Conservation (phyloP, 2,888 invertebrate genomes). For the Mesorhabditis spiculigera region DNA sequence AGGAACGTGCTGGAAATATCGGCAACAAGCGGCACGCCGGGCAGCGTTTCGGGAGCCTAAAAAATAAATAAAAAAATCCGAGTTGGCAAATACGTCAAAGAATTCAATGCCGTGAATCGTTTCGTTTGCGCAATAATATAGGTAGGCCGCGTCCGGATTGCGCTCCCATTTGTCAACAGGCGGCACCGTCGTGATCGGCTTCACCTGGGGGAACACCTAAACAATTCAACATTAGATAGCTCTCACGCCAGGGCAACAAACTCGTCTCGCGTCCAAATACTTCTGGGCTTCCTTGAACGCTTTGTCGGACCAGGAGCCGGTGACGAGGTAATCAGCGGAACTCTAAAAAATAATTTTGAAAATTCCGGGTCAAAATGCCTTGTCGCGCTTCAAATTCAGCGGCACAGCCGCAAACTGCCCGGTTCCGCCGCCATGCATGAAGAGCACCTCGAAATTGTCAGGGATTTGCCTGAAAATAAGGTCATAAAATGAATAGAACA, state of each 20-base stretch:
- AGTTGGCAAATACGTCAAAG: slow-evolving; percentile 17
- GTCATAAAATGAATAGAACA: background rate
- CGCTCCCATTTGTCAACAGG: slow-evolving; percentile 39
- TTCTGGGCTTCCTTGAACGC: slow-evolving; percentile 92
- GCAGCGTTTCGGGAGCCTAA: slow-evolving; percentile 58
- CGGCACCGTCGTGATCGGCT: slow-evolving; percentile 46
- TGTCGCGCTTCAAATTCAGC: slow-evolving; percentile 70
- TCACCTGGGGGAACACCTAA: slow-evolving; percentile 37
- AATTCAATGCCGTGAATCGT: slow-evolving; percentile 81
- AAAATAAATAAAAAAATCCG: slow-evolving; percentile 3
- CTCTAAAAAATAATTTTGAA: slow-evolving; percentile 14
- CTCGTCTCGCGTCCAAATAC: slow-evolving; percentile 79
- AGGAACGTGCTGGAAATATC: slow-evolving; percentile 98
- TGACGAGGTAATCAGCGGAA: slow-evolving; percentile 62
- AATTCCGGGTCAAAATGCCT: slow-evolving; percentile 19
- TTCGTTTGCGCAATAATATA: slow-evolving; percentile 95
- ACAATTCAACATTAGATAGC: slow-evolving; percentile 3
- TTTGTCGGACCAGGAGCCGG: slow-evolving; percentile 87
- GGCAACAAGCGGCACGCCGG: slow-evolving; percentile 79
- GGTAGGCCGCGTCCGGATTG: slow-evolving; percentile 77
- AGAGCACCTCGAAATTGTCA: slow-evolving; percentile 84
- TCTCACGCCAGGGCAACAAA: slow-evolving; percentile 7
- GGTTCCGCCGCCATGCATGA: slow-evolving; percentile 91
- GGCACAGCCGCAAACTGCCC: slow-evolving; percentile 91
- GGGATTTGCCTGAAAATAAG: slow-evolving; percentile 74